Base-by-base conservation (phyloP, 2,797 vertebrate species). In the Alcedo quadribrachys region DNA sequence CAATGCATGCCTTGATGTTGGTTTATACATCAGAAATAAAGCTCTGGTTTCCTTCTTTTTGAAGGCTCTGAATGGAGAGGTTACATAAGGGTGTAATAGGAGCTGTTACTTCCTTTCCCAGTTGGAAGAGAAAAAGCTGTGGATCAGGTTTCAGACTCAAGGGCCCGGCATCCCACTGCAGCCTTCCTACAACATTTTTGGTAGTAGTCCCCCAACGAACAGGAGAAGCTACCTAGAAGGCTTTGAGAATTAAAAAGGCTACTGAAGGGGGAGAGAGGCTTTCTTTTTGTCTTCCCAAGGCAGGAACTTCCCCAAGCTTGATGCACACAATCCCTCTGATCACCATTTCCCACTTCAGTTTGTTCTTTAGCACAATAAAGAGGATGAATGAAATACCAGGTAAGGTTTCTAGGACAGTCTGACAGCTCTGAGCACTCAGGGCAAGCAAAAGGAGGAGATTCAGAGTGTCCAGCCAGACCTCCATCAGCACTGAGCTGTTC, bases 51-150 rank as follows among this genome's bases (percentile, higher is more conserved):
- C 90, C 87, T 79, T 81, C 89, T 89, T 87, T 92, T 79, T 81
- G 79, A 91, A 90, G 89, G 84, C 68, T 80, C 51, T 89, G 87
- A 95, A 93, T 84, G 74, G 85, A 81, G 78, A 92, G 92, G 92
- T 96, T 96, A 94, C 89, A 89, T 90, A 90, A 96, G 95, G 87
- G 33, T 96, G 96, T 95, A 96, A 96, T 62, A 87, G 62, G 93
- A 96, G 93, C 93, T 92, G 88, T 75, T 95, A 94, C 91, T 96
- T 95, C 92, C 96, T 95, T 76, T 93, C 87, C 68, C 71, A 54
- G 84, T 71, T 66, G 84, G 84, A 86, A 57, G 90, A 89, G 78
- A 91, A 92, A 90, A 92, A 92, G 85, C 90, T 85, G 91, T 70
- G 87, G 93, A 93, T 96, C 96, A 80, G 51, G 62, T 96, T 96